Base-by-base conservation (phyloP, 2,113 vertebrate species). In the Laticauda laticaudata region DNA sequence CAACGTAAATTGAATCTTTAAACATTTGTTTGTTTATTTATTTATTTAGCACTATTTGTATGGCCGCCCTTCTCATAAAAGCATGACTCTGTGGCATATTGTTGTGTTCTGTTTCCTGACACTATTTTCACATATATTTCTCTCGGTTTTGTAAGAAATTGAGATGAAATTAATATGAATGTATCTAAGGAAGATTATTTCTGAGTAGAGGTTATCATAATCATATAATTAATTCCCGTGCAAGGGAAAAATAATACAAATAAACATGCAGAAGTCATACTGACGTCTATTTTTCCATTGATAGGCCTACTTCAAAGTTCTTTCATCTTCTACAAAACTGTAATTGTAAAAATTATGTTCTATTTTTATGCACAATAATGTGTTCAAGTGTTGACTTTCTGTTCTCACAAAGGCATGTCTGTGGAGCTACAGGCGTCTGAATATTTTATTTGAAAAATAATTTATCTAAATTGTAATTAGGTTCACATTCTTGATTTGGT, bases 401-500 rank as follows among this genome's bases (percentile, higher is more conserved):
- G 18, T 20, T 34, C 26, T 39, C 48, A 29, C 21, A 92, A 86
- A 61, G 51, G 26, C 15, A 26, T 89, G 53, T 48, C 14, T 86
- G 39, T 51, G 21, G 45, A 87, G 8, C 26, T 59, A 12, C 34
- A 54, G 51, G n/a, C 14, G 26, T n/a, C 23, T 57, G 34, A 89
- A 29, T 43, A 26, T 56, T 56, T 89, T 57, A 54, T 92, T 89
- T 89, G 34, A 75, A 45, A 89, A 92, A 57, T 18, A 92, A 64
- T 81, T 48, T 89, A n/a, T 85, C 34, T 85, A 20, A 26, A 92
- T 59, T 89, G n/a, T 23, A 5, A 24, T 88, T 55, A 88, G 59
- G 55, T 53, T 75, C 91, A 88, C 88, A 75, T 53, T 39, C 54
- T 92, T 69, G 24, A 88, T 92, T 57, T 43, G 86, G 24, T 14